A percentile compares a stretch with the other conserved stretches of the same genome.
Conservation (phyloP, 1,140 invertebrate genomes). For the Calliphora vicina region DNA sequence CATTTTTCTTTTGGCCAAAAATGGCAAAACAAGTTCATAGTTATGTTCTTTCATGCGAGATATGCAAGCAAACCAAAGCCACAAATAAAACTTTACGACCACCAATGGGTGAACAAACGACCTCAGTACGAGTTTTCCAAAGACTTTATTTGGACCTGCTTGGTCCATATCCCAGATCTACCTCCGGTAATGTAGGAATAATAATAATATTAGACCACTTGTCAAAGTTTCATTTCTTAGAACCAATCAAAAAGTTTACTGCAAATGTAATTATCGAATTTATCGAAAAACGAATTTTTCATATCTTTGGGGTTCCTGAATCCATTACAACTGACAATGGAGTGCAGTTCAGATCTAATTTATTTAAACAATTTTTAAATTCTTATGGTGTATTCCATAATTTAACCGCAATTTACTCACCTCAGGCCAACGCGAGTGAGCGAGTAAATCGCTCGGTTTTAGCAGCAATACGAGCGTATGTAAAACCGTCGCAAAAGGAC, state of each 20-base stretch:
- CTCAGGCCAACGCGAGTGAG: background rate
- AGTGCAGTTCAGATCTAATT: background rate
- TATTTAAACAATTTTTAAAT: slow-evolving; percentile 15
- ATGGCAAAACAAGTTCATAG: background rate
- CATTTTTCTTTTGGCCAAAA: slow-evolving; percentile 18
- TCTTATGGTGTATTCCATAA: background rate
- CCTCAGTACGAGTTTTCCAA: background rate
- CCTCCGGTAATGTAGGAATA: slow-evolving; percentile 17
- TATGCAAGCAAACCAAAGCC: background rate
- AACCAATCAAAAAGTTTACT: background rate
- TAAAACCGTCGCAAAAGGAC: slow-evolving; percentile 33
- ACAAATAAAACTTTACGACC: background rate
- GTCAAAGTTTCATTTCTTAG: slow-evolving; percentile 22
- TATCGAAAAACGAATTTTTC: slow-evolving; percentile 10
- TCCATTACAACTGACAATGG: slow-evolving; percentile 14
- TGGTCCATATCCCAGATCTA: slow-evolving; percentile 25
- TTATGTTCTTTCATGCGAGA: background rate
- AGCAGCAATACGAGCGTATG: slow-evolving; percentile 1
- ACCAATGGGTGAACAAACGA: background rate
- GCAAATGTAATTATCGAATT: background rate
- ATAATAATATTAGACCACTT: slow-evolving; percentile 28
- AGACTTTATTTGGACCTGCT: slow-evolving; percentile 24
- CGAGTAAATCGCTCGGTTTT: slow-evolving; percentile 8
- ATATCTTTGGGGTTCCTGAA: slow-evolving; percentile 30
- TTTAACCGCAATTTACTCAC: background rate